Base-by-base conservation (phyloP, 30 jellyfish, hydroid and myxozoan genomes). In the Clytia hemisphaerica region DNA sequence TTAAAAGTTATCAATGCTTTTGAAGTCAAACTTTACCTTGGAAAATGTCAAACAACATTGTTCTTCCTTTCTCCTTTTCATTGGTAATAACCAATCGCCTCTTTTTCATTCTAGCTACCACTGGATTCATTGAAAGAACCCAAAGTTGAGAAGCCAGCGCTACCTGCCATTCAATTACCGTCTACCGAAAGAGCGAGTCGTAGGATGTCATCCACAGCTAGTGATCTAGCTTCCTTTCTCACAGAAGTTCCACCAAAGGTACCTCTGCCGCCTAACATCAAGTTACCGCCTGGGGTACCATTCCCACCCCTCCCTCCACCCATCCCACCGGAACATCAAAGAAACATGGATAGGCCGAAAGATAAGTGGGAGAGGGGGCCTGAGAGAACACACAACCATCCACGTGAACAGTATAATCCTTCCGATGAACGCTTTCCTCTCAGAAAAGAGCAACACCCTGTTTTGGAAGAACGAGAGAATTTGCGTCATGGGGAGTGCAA, bases 141-240 rank as follows among this genome's bases (percentile, higher is more conserved):
- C 2, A 79, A 64, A 24, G 79, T 68, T 49, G 44, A 65, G 30
- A 73, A 78, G 96, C 96, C 96, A 25, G 94, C 72, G 29, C 72
- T 86, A 14, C 96, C 96, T 21, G 94, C 83, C 0, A 78, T 86
- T 18, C 70, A 51, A 12, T 47, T 86, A 48, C 96, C 96, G n/a
- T 5, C 75, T 45, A 25, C 73, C 0, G 6, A 15, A 7, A 33
- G 28, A 6, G 37, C n/a, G n/a, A n/a, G n/a, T n/a, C n/a, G n/a
- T n/a, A n/a, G n/a, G n/a, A n/a, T n/a, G n/a, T n/a, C n/a, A n/a
- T n/a, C n/a, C n/a, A n/a, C n/a, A n/a, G 44, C 16, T 3, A 5
- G 46, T 18, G 58, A 38, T 18, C 46, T 29, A 58, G 30, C 6
- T 19, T 3, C 71, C 16, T 45, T 22, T 24, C 16, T 6, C 2